A percentile compares a stretch with the other conserved stretches of the same genome.
Evolutionary conservation across 2,797 vertebrate genomes (phyloP).

Genomic region (Sebastes paucispinis): DNA sequence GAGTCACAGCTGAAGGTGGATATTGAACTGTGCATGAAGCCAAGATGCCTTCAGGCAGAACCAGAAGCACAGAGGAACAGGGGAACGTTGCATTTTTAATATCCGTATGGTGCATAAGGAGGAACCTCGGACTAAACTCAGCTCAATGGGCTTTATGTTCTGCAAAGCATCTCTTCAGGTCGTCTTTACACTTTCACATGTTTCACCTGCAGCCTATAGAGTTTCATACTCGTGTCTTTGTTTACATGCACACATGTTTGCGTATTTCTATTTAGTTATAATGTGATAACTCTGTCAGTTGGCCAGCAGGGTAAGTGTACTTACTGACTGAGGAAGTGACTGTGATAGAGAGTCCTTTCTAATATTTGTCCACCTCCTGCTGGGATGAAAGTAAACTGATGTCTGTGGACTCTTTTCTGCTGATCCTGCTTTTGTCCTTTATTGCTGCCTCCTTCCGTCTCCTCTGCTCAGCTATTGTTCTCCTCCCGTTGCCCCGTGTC

Average conservation of each 20-base stretch:
- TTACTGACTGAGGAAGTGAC: conserved; percentile 15
- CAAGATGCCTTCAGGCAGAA: conserved; percentile 32
- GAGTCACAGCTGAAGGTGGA: conserved; percentile 55
- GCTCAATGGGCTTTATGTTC: conserved; percentile 10
- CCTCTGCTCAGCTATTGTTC: conserved; percentile 29
- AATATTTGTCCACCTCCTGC: conserved; percentile 23
- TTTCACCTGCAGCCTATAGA: neutral
- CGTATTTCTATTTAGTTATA: conserved; percentile 10
- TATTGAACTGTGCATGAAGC: conserved; percentile 38
- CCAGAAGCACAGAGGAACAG: conserved; percentile 27
- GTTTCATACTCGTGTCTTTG: conserved; percentile 17
- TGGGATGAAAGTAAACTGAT: conserved; percentile 54
- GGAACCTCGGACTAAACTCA: conserved; percentile 2
- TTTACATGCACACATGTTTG: conserved; percentile 20
- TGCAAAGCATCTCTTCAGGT: conserved; percentile 27
- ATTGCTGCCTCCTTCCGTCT: conserved; percentile 16
- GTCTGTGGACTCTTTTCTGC: conserved; percentile 30
- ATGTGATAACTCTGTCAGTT: conserved; percentile 12
- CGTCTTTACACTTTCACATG: conserved; percentile 26
- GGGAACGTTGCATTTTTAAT: conserved; percentile 26
- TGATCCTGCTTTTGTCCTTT: conserved; percentile 49
- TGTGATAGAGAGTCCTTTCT: conserved; percentile 3
- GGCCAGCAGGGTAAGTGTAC: neutral
- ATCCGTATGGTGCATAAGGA: conserved; percentile 1
- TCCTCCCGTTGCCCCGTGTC: conserved; percentile 7